Conservation (phyloP, 2,888 invertebrate genomes). For the Pristionchus mayeri region DNA sequence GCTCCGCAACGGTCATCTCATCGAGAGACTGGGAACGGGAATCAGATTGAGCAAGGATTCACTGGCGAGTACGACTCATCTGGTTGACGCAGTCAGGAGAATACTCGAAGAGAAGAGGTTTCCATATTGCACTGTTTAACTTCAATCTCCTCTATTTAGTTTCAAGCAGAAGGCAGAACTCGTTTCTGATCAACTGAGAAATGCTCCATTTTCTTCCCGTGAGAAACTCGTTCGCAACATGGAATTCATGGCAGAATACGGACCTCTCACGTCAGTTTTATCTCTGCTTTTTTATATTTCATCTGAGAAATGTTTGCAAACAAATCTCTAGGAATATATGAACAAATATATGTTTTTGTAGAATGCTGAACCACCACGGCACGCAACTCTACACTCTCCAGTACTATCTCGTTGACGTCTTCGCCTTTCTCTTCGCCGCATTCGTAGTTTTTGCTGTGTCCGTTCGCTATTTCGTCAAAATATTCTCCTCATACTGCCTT, state of each 20-base stretch:
- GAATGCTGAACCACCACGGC: slow-evolving; percentile 6
- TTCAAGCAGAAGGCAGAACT: neutral
- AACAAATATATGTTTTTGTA: too few species aligned
- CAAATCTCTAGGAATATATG: too few species aligned
- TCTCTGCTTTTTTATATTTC: too few species aligned
- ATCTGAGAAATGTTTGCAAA: too few species aligned
- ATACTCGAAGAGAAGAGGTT: neutral
- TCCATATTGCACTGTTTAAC: neutral
- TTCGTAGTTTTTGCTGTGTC: neutral
- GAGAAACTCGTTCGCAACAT: slow-evolving; percentile 17
- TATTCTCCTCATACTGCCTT: too few species aligned
- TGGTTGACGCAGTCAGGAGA: neutral
- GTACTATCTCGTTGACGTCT: slow-evolving; percentile 9
- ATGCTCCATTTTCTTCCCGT: neutral
- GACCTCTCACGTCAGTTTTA: neutral
- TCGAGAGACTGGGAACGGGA: neutral
- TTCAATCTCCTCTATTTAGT: neutral
- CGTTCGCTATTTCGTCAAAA: too few species aligned
- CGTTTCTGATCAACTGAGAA: neutral
- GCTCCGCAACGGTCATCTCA: neutral
- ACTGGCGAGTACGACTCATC: neutral
- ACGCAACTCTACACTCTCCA: slow-evolving; percentile 17
- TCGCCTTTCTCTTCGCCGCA: neutral
- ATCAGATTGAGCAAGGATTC: neutral
- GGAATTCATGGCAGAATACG: slow-evolving; percentile 22